Conservation (phyloP, 2,888 invertebrate species). For the Hirtodrosophila confusa region DNA sequence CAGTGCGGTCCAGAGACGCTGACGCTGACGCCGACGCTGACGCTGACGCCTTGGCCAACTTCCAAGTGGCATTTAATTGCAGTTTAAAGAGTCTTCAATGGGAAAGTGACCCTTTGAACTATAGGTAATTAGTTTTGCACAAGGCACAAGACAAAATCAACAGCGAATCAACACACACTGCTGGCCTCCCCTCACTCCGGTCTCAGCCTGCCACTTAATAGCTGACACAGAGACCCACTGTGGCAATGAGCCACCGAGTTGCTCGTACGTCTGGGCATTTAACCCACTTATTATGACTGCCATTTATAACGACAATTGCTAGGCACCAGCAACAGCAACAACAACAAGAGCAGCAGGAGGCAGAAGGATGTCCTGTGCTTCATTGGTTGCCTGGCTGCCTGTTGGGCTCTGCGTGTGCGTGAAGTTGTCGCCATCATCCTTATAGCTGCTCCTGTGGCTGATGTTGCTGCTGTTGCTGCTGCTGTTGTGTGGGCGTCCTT, state of each 20-base stretch:
- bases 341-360: slow-evolving; percentile 2
- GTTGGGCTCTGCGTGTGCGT: slow-evolving; percentile 17
- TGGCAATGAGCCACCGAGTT: not conserved
- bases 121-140: slow-evolving; percentile 70
- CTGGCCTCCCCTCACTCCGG: not conserved
- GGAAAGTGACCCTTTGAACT: slow-evolving; percentile 64
- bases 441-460: slow-evolving; percentile 14
- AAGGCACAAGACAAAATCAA: slow-evolving; percentile 68
- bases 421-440: slow-evolving; percentile 49
- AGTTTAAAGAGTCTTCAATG: slow-evolving; percentile 63
- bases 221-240: slow-evolving; percentile 58
- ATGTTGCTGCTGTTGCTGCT: slow-evolving; percentile 8
- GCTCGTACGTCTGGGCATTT: slow-evolving; percentile 52
- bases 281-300: slow-evolving; percentile 79
- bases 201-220: slow-evolving; percentile 30
- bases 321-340: slow-evolving; percentile 16
- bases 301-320: slow-evolving; percentile 72
- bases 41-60: slow-evolving; percentile 6
- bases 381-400: slow-evolving; percentile 27
- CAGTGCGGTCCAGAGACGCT: slow-evolving; percentile 14
- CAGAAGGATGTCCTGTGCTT: slow-evolving; percentile 34
- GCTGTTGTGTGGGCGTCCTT: slow-evolving; percentile 67
- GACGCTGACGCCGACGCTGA: not conserved
- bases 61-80: slow-evolving; percentile 69
- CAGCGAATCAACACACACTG: slow-evolving; percentile 62